Conservation (phyloP, 2,113 vertebrate genomes). For the Amblyopsis rosae region DNA sequence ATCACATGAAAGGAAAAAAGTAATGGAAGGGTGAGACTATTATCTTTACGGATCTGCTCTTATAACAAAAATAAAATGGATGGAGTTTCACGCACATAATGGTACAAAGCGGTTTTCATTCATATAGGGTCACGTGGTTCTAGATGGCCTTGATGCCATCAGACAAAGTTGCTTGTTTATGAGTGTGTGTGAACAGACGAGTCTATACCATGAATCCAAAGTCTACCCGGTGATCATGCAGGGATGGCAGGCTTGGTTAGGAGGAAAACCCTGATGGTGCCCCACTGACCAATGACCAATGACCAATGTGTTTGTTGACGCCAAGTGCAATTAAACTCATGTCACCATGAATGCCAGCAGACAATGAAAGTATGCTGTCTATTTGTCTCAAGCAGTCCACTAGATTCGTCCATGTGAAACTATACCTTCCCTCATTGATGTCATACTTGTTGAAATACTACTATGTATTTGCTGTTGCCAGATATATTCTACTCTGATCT, state of each 20-base stretch:
- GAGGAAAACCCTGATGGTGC: too few species aligned
- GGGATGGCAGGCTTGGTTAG: too few species aligned
- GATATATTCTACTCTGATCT: neutral
- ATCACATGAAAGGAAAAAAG: too few species aligned
- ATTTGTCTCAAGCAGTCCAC: too few species aligned
- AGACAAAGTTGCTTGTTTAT: neutral
- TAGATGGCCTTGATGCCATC: too few species aligned
- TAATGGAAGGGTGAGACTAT: too few species aligned
- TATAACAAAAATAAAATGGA: too few species aligned
- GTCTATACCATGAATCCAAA: neutral
- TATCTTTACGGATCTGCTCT: too few species aligned
- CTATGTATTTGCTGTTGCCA: neutral
- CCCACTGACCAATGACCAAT: neutral
- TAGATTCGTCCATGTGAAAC: neutral
- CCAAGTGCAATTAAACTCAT: too few species aligned
- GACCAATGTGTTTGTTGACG: neutral
- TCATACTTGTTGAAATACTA: neutral
- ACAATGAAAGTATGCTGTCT: neutral
- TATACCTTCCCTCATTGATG: neutral
- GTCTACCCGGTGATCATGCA: neutral
- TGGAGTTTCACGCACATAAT: too few species aligned
- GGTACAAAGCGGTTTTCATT: too few species aligned
- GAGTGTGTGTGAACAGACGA: conserved; percentile 40
- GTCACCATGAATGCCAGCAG: neutral
- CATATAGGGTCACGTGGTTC: too few species aligned